Evolutionary conservation across 2,888 invertebrate genomes (phyloP).

Genomic region (Hirtodrosophila confusa): DNA sequence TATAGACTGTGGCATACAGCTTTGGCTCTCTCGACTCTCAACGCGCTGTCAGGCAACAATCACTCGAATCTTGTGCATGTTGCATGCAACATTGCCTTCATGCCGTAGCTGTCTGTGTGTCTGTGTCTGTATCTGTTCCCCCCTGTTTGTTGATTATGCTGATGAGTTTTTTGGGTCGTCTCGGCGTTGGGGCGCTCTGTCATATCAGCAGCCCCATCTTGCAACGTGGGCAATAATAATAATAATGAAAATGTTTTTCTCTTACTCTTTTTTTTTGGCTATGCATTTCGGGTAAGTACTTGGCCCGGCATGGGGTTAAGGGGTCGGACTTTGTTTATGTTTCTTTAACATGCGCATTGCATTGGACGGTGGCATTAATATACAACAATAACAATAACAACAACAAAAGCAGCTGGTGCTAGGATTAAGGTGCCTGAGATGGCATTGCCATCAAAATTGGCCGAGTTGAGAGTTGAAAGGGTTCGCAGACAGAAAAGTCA

Average conservation of each 20-base stretch:
- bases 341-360: slow-evolving; percentile 55
- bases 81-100: slow-evolving; percentile 68
- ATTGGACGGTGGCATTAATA: slow-evolving; percentile 37
- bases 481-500: background rate
- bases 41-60: slow-evolving; percentile 65
- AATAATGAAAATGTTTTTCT: slow-evolving; percentile 68
- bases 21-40: slow-evolving; percentile 34
- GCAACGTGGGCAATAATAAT: slow-evolving; percentile 74
- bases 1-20: too few species aligned
- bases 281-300: slow-evolving; percentile 51
- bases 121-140: background rate
- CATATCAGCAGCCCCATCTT: slow-evolving; percentile 67
- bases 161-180: slow-evolving; percentile 69
- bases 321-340: slow-evolving; percentile 66
- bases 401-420: slow-evolving; percentile 38
- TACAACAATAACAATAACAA: slow-evolving; percentile 28
- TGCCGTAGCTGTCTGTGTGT: slow-evolving; percentile 1
- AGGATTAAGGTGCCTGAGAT: slow-evolving; percentile 16
- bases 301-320: slow-evolving; percentile 40
- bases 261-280: slow-evolving; percentile 16
- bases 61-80: slow-evolving; percentile 70
- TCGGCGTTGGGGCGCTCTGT: slow-evolving; percentile 25
- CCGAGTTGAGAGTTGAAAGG: background rate
- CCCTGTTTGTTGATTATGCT: slow-evolving; percentile 67
- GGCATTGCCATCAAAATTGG: slow-evolving; percentile 5